A percentile compares a stretch with the other conserved stretches of the same genome.
These are phyloP conservation scores for Solenodon paradoxus DNA, from an alignment of 2,113 vertebrate species.

Conservation along the genomic window DNA sequence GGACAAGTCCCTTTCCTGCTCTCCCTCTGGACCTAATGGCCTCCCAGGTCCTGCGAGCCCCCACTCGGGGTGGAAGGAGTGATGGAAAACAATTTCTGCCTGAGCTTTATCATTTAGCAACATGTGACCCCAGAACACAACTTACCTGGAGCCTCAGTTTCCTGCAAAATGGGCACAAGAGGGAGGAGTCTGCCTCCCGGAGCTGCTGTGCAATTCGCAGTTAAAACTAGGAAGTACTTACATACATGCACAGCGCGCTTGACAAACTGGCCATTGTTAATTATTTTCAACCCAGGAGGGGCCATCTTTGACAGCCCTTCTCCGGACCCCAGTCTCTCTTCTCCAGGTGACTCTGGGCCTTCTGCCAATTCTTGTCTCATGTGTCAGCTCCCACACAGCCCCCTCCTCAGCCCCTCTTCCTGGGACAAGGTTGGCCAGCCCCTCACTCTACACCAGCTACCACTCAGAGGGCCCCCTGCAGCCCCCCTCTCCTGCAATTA, in stretches of 20 bases:
- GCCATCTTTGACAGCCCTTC: background rate
- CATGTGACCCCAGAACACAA: background rate
- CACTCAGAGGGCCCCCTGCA: background rate
- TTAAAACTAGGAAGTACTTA: background rate
- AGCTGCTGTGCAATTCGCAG: no score
- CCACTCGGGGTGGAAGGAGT: background rate
- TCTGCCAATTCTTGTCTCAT: background rate
- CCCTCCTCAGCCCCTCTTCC: background rate
- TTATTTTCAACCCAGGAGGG: background rate
- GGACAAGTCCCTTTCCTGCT: background rate
- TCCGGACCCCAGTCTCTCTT: background rate
- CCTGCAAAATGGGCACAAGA: slow-evolving; percentile 1
- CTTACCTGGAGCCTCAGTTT: background rate
- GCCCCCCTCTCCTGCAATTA: slow-evolving; percentile 68
- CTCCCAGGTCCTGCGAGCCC: background rate
- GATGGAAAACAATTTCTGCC: background rate
- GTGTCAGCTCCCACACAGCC: background rate
- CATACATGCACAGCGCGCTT: fast-evolving
- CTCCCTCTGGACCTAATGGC: background rate
- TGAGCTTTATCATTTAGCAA: background rate
- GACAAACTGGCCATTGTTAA: background rate
- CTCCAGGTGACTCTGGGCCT: background rate
- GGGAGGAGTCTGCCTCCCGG: background rate
- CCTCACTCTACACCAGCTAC: background rate
- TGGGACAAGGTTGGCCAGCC: background rate